These are phyloP conservation scores for Ptychoptera contaminata DNA, from an alignment of 2,888 invertebrate genomes.

Conservation along the genomic window DNA sequence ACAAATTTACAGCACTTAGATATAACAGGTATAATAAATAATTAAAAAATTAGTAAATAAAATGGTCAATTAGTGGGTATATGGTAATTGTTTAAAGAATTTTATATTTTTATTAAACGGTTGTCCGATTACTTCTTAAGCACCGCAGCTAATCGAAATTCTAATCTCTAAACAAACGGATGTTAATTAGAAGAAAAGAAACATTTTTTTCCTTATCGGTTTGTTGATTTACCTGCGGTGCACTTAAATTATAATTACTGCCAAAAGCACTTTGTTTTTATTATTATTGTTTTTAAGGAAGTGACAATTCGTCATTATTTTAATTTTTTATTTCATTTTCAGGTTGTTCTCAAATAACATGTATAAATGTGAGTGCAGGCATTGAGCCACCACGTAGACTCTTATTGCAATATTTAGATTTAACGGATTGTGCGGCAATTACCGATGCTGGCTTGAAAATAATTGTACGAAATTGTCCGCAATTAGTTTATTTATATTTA, in stretches of 20 bases:
- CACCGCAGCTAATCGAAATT: no score
- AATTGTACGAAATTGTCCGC: constrained; percentile 74
- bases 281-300: background rate
- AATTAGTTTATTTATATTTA: constrained; percentile 72
- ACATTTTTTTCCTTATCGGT: no score
- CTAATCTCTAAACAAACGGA: no score
- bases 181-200: no score
- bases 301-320: background rate
- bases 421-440: constrained; percentile 75
- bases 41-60: background rate
- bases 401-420: constrained; percentile 71
- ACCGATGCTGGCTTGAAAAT: constrained; percentile 73
- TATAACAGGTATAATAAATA: constrained; percentile 50
- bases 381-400: constrained; percentile 40
- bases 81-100: background rate
- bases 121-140: background rate
- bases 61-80: background rate
- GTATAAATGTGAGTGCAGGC: constrained; percentile 53
- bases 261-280: no score
- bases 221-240: no score
- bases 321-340: constrained; percentile 20
- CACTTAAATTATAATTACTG: no score
- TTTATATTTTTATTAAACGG: background rate
- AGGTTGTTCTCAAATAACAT: constrained; percentile 66
- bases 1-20: constrained; percentile 71